Conservation (phyloP, 2,888 invertebrate genomes). For the Gastracanthus pulcherrimus region DNA sequence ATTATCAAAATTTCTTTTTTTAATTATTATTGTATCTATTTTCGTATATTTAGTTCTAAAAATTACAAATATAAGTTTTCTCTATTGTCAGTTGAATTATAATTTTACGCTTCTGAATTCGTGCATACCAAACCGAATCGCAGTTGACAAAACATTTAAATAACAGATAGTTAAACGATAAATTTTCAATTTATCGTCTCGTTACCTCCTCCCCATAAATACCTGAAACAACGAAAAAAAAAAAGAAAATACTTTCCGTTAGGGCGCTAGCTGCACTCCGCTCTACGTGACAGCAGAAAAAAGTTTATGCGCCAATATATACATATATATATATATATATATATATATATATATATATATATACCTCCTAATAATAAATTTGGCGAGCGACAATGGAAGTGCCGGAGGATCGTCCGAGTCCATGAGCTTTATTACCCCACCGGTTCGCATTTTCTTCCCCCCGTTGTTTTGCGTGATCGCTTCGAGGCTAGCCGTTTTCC, state of each 20-base stretch:
- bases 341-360: too few relatives aligned
- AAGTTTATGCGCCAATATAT: conserved; percentile 37
- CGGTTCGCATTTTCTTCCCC: too few relatives aligned
- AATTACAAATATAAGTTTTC: too few relatives aligned
- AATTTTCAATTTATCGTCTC: conserved; percentile 34
- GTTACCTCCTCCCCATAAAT: conserved; percentile 31
- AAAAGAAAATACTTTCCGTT: background rate
- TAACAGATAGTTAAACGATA: background rate
- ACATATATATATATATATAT: too few relatives aligned
- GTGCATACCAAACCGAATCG: background rate
- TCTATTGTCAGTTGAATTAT: background rate
- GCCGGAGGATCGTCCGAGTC: too few relatives aligned
- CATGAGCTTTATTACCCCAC: too few relatives aligned
- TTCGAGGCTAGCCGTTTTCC: conserved; percentile 40
- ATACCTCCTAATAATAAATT: conserved; percentile 25
- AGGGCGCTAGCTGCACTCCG: background rate
- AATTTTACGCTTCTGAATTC: background rate
- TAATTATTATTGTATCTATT: too few relatives aligned
- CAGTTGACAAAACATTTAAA: background rate
- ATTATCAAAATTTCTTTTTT: too few relatives aligned
- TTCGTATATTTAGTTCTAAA: too few relatives aligned
- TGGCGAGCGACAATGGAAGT: conserved; percentile 8
- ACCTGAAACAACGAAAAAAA: background rate
- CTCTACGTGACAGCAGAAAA: conserved; percentile 23
- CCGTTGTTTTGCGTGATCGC: too few relatives aligned